Conservation (phyloP, 1,140 invertebrate species). For the Panulirus ornatus region DNA sequence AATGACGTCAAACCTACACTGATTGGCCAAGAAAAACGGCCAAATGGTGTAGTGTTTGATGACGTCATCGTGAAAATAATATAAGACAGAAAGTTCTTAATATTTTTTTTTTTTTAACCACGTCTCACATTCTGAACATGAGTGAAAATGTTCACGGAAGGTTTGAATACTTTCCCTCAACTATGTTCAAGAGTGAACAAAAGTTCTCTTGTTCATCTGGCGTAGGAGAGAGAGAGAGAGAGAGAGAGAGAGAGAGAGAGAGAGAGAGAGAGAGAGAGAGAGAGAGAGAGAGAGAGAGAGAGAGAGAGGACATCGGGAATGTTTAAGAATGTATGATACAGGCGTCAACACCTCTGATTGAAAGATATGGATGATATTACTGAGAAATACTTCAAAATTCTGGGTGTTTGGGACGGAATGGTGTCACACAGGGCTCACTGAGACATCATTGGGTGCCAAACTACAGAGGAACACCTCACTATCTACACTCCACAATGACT, state of each 20-base stretch:
- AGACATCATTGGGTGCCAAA: not conserved
- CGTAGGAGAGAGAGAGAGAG: not conserved
- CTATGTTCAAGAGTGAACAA: too few species aligned
- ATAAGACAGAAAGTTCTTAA: too few species aligned
- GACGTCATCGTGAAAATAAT: too few species aligned
- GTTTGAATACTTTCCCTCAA: too few species aligned
- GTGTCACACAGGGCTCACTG: not conserved
- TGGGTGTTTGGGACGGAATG: not conserved
- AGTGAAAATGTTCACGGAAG: too few species aligned
- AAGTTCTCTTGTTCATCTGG: too few species aligned
- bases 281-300: not conserved
- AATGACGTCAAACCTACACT: too few species aligned
- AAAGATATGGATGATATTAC: not conserved
- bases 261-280: not conserved
- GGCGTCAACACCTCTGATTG: not conserved
- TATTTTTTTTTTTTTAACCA: too few species aligned
- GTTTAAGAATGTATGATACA: not conserved
- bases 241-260: not conserved
- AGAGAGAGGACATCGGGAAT: not conserved
- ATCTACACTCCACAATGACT: not conserved
- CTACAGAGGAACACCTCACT: not conserved
- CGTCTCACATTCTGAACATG: too few species aligned
- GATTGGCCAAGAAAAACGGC: too few species aligned
- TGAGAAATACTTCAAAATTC: not conserved
- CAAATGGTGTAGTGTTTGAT: too few species aligned